Percentiles rank a stretch among this genome's conserved stretches.
phyloP scores from a whole-genome alignment of 30 jellyfish, hydroid and myxozoan genomes.

The Aurelia sp. region DNA sequence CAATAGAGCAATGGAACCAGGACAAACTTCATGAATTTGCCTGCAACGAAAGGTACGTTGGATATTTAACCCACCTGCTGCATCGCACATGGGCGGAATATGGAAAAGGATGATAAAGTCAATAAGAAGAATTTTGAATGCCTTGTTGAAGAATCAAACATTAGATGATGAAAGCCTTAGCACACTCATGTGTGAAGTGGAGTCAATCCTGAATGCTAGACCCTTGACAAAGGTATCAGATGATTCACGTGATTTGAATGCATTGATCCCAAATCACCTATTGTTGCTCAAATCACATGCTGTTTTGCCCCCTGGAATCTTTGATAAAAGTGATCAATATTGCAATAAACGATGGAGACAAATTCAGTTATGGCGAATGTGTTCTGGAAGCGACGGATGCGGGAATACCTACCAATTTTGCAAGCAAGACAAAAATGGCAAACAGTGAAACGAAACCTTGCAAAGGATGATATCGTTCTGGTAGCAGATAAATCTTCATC shows the following conservation, averaged over 20 bases:
- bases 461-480: conserved; percentile 38
- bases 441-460: conserved; percentile 12
- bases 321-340: conserved; percentile 12
- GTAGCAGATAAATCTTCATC: conserved; percentile 16
- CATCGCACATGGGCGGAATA: conserved; percentile 19
- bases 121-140: conserved; percentile 23
- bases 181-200: too few species aligned
- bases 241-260: conserved; percentile 39
- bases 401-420: conserved; percentile 41
- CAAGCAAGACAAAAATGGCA: too few species aligned
- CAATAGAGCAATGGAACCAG: too few species aligned
- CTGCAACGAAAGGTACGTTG: conserved; percentile 7
- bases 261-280: conserved; percentile 47
- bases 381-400: conserved; percentile 51
- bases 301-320: background rate
- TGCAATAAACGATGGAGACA: conserved; percentile 47
- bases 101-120: conserved; percentile 50
- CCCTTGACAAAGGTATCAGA: conserved; percentile 47
- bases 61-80: conserved; percentile 7
- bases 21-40: background rate
- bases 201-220: conserved; percentile 37
- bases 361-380: conserved; percentile 25
- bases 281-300: conserved; percentile 10
- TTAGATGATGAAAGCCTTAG: conserved; percentile 40
- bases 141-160: conserved; percentile 7